Evolutionary conservation across 92 coral and sea anemone species (phyloP).

Genomic region (Actinostola sp.): DNA sequence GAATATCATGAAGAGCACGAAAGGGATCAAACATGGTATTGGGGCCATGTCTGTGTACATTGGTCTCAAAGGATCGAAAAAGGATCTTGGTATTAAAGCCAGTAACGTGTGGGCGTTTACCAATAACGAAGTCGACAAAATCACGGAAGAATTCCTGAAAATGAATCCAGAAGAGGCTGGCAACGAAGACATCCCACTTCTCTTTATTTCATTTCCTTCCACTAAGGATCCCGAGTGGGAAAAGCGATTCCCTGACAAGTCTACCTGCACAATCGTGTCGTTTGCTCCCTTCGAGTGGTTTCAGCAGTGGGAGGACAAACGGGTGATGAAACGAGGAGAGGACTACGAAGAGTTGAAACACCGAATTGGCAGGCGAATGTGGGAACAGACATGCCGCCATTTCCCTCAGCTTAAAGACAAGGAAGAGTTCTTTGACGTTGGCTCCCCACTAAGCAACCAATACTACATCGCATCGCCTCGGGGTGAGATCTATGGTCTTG

Average conservation of each 20-base stretch:
- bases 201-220: conserved; percentile 92
- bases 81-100: conserved; percentile 81
- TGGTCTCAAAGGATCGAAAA: conserved; percentile 85
- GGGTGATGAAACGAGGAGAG: conserved; percentile 94
- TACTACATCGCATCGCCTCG: conserved; percentile 88
- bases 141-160: conserved; percentile 52
- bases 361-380: conserved; percentile 88
- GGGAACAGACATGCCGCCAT: conserved; percentile 86
- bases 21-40: conserved; percentile 78
- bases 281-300: conserved; percentile 92
- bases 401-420: conserved; percentile 82
- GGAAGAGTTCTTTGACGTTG: conserved; percentile 88
- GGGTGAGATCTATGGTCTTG: conserved; percentile 92
- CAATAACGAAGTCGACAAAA: conserved; percentile 66
- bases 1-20: conserved; percentile 44
- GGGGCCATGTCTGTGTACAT: conserved; percentile 87
- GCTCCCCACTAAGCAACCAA: conserved; percentile 85
- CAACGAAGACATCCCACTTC: conserved; percentile 76
- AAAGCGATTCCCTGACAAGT: conserved; percentile 78
- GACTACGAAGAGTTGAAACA: conserved; percentile 87
- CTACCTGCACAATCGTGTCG: conserved; percentile 81
- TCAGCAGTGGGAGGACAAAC: conserved; percentile 80
- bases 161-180: conserved; percentile 67
- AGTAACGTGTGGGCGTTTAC: conserved; percentile 87
- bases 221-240: conserved; percentile 98